These are phyloP conservation scores for Heliornis fulica DNA, from an alignment of 2,113 vertebrate genomes.

Conservation along the genomic window DNA sequence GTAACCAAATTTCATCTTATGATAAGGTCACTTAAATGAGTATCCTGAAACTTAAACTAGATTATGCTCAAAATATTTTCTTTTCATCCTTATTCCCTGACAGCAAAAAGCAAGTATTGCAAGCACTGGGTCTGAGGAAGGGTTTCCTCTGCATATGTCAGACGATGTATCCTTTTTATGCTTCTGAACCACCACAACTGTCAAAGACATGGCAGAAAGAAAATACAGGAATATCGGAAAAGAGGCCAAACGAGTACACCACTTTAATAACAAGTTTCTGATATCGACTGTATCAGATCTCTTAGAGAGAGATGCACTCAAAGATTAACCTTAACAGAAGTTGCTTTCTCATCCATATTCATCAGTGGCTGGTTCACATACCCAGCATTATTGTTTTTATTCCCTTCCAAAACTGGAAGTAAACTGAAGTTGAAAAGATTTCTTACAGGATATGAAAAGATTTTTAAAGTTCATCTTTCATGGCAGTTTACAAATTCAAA, in stretches of 20 bases:
- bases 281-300: not conserved
- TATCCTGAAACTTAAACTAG: not conserved
- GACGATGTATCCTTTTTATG: not conserved
- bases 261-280: not conserved
- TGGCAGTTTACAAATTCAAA: slow-evolving; percentile 2
- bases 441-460: not conserved
- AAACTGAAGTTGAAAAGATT: not conserved
- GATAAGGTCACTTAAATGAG: not conserved
- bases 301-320: not conserved
- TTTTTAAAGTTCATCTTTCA: not conserved
- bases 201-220: not conserved
- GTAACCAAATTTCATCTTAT: not conserved
- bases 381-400: not conserved
- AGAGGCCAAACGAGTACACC: not conserved
- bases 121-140: not conserved
- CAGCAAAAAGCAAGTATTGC: not conserved
- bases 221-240: not conserved
- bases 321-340: not conserved
- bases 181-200: not conserved
- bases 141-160: not conserved
- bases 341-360: not conserved
- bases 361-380: not conserved
- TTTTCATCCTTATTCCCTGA: not conserved
- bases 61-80: not conserved
- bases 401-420: not conserved